A percentile compares a stretch with the other conserved stretches of the same genome.
Conservation (phyloP, 2,888 invertebrate genomes). For the Lypha dubia region DNA sequence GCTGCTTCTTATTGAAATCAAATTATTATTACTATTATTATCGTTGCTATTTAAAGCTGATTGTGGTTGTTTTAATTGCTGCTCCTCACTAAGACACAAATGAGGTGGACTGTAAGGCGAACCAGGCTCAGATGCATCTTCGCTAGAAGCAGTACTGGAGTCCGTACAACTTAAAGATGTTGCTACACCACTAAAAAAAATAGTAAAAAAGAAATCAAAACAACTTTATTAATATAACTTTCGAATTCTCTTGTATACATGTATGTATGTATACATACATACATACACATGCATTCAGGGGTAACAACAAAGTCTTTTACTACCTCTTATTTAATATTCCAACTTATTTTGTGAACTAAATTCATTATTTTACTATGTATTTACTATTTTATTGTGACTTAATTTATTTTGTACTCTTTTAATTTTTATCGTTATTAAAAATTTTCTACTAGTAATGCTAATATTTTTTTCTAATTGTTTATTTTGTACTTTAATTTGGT, state of each 20-base stretch:
- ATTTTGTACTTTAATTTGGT: slow-evolving; percentile 61
- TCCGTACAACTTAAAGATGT: slow-evolving; percentile 88
- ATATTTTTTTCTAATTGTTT: slow-evolving; percentile 37
- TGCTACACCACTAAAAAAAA: slow-evolving; percentile 89
- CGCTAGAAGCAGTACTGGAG: slow-evolving; percentile 88
- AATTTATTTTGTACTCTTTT: background rate
- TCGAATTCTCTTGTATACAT: background rate
- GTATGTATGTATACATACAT: too few species aligned
- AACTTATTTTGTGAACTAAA: slow-evolving; percentile 3
- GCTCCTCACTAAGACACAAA: slow-evolving; percentile 85
- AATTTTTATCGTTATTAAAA: slow-evolving; percentile 25
- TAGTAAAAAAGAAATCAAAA: slow-evolving; percentile 37
- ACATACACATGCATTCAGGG: too few species aligned
- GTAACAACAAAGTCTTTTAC: background rate
- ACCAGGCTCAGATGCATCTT: slow-evolving; percentile 93
- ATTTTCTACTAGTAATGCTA: slow-evolving; percentile 19
- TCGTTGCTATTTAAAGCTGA: slow-evolving; percentile 62
- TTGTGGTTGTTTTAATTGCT: slow-evolving; percentile 65
- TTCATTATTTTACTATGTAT: slow-evolving; percentile 34
- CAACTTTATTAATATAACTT: slow-evolving; percentile 19
- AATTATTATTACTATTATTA: slow-evolving; percentile 75
- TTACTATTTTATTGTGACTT: background rate
- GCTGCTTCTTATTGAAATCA: slow-evolving; percentile 73
- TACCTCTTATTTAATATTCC: slow-evolving; percentile 47
- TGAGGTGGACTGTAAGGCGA: slow-evolving; percentile 88